Base-by-base conservation (phyloP, 2,888 invertebrate species). In the Apodemia mormo region DNA sequence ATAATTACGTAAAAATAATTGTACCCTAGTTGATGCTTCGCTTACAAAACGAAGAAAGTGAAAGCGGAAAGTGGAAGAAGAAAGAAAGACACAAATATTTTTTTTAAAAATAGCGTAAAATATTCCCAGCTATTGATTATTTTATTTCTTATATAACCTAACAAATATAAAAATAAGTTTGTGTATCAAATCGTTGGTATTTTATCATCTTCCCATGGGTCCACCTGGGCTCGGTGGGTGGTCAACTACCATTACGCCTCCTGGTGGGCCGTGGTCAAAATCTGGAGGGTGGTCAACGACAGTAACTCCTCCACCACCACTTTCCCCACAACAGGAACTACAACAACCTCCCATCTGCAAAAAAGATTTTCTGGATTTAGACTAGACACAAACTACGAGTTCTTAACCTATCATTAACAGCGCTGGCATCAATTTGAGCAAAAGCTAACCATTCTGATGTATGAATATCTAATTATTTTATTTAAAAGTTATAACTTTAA, bases 261-360 rank as follows among this genome's bases (percentile, higher is more conserved):
- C 71, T 33, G 33, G 33, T 33, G 33, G 33, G 33, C 4, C 33
- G 4, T 33, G 33, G 33, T 4, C 33, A 33, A 78, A 73, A 70
- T 69, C 72, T 2, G 65, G 58, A 43, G 49, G 65, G 29, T 68
- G 65, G 78, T 76, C 67, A 66, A 56, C 70, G 71, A 66, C 76
- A 70, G 14, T 70, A 30, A 33, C 74, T 80, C 67, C 82, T 80
- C 73, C 85, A 80, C 65, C 81, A 80, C 76, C 87, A 86, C 33
- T 72, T 58, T 45, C 88, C 56, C 54, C 69, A 68, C 73, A 75
- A 49, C 69, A 73, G 14, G 58, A 75, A 70, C 76, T 76, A 52
- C 74, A 75, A 65, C 71, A 73, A 8, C 40, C 8, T 40, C 75
- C 76, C 76, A 76, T 76, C 67, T 54, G 40, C 7, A 10, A 40